Conservation (phyloP, 2,113 vertebrate genomes). For the Protobothrops flavoviridis region DNA sequence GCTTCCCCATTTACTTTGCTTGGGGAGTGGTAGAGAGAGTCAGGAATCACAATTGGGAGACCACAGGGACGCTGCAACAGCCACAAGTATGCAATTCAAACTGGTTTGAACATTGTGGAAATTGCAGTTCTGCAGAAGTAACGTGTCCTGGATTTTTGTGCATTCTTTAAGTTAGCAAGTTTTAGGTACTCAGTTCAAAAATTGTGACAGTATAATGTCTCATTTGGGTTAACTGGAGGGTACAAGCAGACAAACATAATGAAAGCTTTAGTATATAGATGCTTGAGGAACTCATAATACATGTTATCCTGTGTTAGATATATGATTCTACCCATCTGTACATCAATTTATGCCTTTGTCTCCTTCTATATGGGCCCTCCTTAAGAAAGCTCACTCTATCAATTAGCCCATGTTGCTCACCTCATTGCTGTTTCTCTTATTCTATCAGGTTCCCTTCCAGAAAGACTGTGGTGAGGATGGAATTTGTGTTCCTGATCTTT, state of each 20-base stretch:
- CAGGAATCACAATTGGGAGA: background rate
- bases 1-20: background rate
- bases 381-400: no score
- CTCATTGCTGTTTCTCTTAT: background rate
- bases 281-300: background rate
- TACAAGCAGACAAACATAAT: background rate
- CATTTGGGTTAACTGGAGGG: background rate
- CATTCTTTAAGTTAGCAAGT: background rate
- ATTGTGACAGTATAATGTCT: background rate
- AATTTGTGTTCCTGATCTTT: constrained; percentile 20
- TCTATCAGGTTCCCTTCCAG: constrained; percentile 10
- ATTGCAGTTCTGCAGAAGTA: background rate
- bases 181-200: background rate
- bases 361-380: constrained; percentile 29
- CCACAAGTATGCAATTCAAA: background rate
- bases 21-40: background rate
- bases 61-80: background rate
- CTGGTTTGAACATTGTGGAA: background rate
- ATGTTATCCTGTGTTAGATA: background rate
- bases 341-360: constrained; percentile 17
- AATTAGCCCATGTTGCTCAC: background rate
- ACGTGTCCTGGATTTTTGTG: background rate
- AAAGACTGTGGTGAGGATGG: constrained; percentile 6
- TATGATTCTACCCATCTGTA: background rate
- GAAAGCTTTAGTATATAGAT: background rate